Conservation (phyloP, 1,140 invertebrate genomes). For the Vanessa atalanta region DNA sequence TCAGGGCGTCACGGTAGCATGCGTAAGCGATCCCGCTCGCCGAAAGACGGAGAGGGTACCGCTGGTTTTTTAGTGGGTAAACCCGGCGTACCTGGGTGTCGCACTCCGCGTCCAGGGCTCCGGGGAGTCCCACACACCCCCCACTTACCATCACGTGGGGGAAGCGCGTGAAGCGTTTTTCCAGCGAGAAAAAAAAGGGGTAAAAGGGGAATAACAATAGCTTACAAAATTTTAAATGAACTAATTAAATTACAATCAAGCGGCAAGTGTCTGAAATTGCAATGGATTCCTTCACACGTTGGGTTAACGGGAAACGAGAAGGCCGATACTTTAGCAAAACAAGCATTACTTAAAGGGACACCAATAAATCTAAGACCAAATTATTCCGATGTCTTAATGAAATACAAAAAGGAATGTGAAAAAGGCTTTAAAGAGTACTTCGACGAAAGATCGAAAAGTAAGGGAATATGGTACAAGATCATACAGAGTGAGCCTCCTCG, state of each 20-base stretch:
- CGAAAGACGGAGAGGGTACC: no score
- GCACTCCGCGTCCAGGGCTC: no score
- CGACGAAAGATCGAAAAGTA: constrained; percentile 2
- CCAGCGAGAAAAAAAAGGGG: no score
- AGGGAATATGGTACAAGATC: constrained; percentile 29
- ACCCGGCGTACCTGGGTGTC: no score
- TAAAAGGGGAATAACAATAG: constrained; percentile 11
- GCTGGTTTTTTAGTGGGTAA: no score
- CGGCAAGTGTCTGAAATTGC: constrained; percentile 8
- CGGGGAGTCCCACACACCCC: no score
- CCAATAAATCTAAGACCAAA: constrained; percentile 13
- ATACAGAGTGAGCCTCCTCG: constrained; percentile 25
- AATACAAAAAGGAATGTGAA: constrained; percentile 9
- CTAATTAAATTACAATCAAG: neutral
- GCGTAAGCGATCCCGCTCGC: no score
- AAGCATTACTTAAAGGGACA: constrained; percentile 14
- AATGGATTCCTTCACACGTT: constrained; percentile 18
- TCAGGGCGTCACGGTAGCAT: no score
- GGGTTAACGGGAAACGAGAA: constrained; percentile 13
- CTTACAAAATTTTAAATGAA: constrained; percentile 23
- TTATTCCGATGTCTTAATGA: constrained; percentile 7
- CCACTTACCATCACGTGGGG: no score
- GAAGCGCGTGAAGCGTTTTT: no score
- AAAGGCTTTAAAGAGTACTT: constrained; percentile 11
- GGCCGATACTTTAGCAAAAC: constrained; percentile 19